Base-by-base conservation (phyloP, 2,797 vertebrate species). In the Syncerus caffer region DNA sequence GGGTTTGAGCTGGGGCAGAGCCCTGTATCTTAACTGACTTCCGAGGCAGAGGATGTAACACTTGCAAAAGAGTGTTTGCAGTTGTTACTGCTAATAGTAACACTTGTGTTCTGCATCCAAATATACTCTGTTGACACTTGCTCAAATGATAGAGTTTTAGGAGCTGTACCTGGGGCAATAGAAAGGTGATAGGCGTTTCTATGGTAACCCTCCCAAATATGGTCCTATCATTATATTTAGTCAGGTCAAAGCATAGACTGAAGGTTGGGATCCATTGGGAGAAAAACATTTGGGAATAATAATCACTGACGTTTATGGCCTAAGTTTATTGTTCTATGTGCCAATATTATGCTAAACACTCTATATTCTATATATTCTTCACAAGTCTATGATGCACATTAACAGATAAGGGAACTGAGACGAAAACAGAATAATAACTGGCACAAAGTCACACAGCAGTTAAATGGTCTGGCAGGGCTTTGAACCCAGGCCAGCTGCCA, bases 51-150 rank as follows among this genome's bases (percentile, higher is more conserved):
- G 67, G 25, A 42, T 13, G 14, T 27, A 85, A 80, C 85, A 51
- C 55, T 85, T 83, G 60, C 79, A 64, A 80, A 55, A 78, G 50
- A 57, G 51, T 50, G 55, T 89, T 82, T 96, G 51, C 76, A 87
- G 25, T 57, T 29, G 45, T 96, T 64, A 29, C 38, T 64, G 90
- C 92, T 87, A 93, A 94, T 93, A 96, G 96, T 91, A 93, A 92
- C 95, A 90, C 67, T 76, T 71, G 50, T 55, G 55, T 45, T 83
- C 71, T 79, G 12, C 21, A 31, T 67, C 58, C 89, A 84, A 42
- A 74, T 94, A 47, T 86, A 85, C 27, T 83, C 60, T 80, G 64
- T 82, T 90, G 92, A 90, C 45, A 31, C 74, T 78, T 92, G 38
- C 83, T 96, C 85, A 86, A 90, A 80, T 34, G 60, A 64, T 85